Percentiles rank a stretch among this genome's conserved stretches.
Evolutionary conservation across 2,797 vertebrate species (phyloP).

Genomic region (Cossypha polioptera): DNA sequence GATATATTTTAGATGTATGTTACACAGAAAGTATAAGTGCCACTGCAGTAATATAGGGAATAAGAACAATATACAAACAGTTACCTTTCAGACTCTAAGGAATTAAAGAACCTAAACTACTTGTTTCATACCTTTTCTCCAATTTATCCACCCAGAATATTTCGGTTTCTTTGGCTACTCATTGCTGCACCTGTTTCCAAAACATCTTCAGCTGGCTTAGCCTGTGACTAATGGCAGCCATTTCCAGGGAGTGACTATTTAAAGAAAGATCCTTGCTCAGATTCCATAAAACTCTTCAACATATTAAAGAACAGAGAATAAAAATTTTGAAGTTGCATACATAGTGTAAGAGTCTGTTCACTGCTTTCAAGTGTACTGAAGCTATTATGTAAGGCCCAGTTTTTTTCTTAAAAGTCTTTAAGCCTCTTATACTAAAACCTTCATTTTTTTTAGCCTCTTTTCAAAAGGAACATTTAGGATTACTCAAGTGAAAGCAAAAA

Average conservation of each 20-base stretch:
- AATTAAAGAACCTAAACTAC: not conserved
- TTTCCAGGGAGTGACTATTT: constrained; percentile 50
- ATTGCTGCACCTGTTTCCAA: constrained; percentile 42
- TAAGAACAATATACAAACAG: not conserved
- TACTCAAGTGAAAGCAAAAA: not conserved
- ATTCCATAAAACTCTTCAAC: not conserved
- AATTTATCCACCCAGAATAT: not conserved
- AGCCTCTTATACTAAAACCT: constrained; percentile 39
- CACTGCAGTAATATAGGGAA: accelerated
- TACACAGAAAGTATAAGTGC: not conserved
- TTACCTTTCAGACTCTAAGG: not conserved
- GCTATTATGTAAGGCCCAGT: not conserved
- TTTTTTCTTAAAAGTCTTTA: constrained; percentile 1
- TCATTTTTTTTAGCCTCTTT: constrained; percentile 10
- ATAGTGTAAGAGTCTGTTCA: not conserved
- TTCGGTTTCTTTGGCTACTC: not conserved
- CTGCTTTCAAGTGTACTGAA: not conserved
- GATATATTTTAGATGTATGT: not conserved
- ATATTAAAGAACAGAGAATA: not conserved
- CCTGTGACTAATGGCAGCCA: constrained; percentile 34
- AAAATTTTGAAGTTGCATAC: not conserved
- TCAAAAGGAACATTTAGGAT: constrained; percentile 11
- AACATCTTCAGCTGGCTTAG: constrained; percentile 35
- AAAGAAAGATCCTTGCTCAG: constrained; percentile 20
- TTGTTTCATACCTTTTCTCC: not conserved